Percentiles rank a stretch among this genome's conserved stretches.
phyloP scores from a whole-genome alignment of 2,888 invertebrate species.

The Pristionchus japonicus region DNA sequence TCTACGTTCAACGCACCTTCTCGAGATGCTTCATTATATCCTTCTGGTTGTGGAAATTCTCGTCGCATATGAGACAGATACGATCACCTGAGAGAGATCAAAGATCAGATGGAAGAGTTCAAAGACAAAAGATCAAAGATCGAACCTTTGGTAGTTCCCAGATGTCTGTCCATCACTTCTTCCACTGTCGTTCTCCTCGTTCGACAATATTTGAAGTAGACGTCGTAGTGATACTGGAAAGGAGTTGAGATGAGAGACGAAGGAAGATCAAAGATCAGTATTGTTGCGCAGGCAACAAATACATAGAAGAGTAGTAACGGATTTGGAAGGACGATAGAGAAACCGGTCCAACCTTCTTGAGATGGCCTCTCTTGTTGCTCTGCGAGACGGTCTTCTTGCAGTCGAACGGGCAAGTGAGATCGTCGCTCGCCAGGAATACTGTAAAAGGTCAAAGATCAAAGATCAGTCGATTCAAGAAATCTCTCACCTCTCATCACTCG shows the following conservation, averaged over 20 bases:
- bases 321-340: not conserved
- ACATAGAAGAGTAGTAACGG: not conserved
- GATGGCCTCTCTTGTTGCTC: not conserved
- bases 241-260: not conserved
- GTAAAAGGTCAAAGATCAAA: not conserved
- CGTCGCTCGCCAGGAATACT: not conserved
- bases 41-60: not conserved
- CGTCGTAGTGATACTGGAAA: not conserved
- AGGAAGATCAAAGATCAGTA: not conserved
- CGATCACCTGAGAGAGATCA: conserved; percentile 11
- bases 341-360: not conserved
- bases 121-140: no score
- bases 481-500: not conserved
- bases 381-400: not conserved
- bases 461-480: not conserved
- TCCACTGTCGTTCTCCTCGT: not conserved
- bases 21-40: not conserved
- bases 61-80: not conserved
- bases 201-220: not conserved
- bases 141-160: not conserved
- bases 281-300: no score
- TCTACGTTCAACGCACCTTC: not conserved
- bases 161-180: not conserved
- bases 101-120: not conserved
- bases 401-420: not conserved